Evolutionary conservation across 2,888 invertebrate species (phyloP).

Genomic region (Tetanocera ferruginea): DNA sequence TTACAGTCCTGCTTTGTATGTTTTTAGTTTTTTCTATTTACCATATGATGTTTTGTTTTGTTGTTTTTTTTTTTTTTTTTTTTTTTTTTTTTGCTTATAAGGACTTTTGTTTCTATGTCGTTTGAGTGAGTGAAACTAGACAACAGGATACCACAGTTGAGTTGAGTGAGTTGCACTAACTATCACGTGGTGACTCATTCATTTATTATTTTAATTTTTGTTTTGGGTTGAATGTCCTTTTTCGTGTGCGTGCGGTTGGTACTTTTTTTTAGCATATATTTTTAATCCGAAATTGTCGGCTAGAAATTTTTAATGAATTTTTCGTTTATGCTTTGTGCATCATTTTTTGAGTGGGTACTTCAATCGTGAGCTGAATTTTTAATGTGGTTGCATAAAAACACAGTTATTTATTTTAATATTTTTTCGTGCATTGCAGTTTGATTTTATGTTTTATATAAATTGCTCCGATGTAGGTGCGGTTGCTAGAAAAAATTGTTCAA

Average conservation of each 20-base stretch:
- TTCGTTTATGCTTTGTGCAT: background rate
- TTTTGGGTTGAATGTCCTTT: conserved; percentile 31
- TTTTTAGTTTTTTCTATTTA: background rate
- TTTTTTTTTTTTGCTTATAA: background rate
- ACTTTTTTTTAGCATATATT: background rate
- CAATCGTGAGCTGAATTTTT: background rate
- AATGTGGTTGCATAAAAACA: too few species aligned
- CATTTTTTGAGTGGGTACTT: background rate
- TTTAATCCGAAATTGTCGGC: background rate
- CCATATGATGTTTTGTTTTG: background rate
- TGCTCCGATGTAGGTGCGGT: too few species aligned
- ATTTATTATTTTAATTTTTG: background rate
- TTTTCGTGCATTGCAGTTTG: too few species aligned
- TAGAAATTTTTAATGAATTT: conserved; percentile 4
- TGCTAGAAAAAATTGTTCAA: too few species aligned
- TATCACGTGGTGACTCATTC: conserved; percentile 36
- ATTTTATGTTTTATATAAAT: too few species aligned
- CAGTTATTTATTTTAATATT: too few species aligned
- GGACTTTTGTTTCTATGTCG: background rate
- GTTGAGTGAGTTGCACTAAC: conserved; percentile 36
- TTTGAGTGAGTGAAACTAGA: background rate
- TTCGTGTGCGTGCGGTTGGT: background rate
- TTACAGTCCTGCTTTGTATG: conserved; percentile 32
- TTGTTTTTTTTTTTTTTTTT: background rate
- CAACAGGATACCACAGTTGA: background rate